Percentiles rank a stretch among this genome's conserved stretches.
phyloP scores from a whole-genome alignment of 2,113 vertebrate genomes.

The crab-eating macaque (Macaca fascicularis) region T2T-MFA8v1.1 NC_088389.1:70677501-70678000 shows the following conservation, averaged over 20 bases:
- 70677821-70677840: neutral
- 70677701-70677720: neutral
- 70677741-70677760: neutral
- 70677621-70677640: neutral
- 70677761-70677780: neutral
- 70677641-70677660: neutral
- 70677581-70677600: neutral
- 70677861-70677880: neutral
- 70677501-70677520: neutral
- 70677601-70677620: neutral
- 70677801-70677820: neutral
- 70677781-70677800: neutral
- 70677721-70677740: neutral
- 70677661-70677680: neutral
- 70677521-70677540: neutral
- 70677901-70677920: neutral
- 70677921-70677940: neutral
- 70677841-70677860: neutral
- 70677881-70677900: neutral
- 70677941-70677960: neutral
- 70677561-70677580: neutral
- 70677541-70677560: neutral
- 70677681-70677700: neutral
- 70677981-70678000: neutral
- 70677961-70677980: slow-evolving; percentile 34